Evolutionary conservation across 1,140 invertebrate genomes (phyloP).

Genomic region (Aleiodes sp.): DNA sequence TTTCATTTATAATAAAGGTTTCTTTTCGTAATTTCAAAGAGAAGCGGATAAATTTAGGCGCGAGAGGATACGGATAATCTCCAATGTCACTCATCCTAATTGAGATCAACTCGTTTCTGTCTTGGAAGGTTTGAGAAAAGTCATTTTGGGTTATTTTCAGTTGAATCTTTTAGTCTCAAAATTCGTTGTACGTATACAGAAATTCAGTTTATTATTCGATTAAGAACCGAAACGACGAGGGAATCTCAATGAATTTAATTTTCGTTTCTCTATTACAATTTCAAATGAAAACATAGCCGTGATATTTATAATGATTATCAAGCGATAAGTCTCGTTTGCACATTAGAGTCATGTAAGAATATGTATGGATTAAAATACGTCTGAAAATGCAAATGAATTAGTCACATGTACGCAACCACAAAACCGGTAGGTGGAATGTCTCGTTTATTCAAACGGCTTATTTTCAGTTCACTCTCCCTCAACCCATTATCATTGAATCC

Average conservation of each 20-base stretch:
- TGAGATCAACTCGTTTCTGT: constrained; percentile 10
- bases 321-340: constrained; percentile 4
- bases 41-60: background rate
- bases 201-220: no score
- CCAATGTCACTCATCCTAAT: constrained; percentile 14
- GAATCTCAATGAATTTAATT: no score
- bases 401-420: constrained; percentile 21
- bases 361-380: constrained; percentile 19
- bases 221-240: no score
- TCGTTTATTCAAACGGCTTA: background rate
- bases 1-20: background rate
- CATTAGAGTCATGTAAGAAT: constrained; percentile 19
- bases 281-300: background rate
- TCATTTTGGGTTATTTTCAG: background rate
- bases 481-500: constrained; percentile 8
- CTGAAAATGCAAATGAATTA: constrained; percentile 19
- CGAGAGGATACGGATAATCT: background rate
- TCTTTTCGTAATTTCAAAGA: background rate
- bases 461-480: background rate
- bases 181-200: no score
- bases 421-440: constrained; percentile 23
- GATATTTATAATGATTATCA: background rate
- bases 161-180: no score
- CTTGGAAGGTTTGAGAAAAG: background rate
- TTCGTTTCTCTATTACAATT: no score